Evolutionary conservation across 2,113 vertebrate genomes (phyloP).

Genomic region (Chaetodon trifascialis): DNA sequence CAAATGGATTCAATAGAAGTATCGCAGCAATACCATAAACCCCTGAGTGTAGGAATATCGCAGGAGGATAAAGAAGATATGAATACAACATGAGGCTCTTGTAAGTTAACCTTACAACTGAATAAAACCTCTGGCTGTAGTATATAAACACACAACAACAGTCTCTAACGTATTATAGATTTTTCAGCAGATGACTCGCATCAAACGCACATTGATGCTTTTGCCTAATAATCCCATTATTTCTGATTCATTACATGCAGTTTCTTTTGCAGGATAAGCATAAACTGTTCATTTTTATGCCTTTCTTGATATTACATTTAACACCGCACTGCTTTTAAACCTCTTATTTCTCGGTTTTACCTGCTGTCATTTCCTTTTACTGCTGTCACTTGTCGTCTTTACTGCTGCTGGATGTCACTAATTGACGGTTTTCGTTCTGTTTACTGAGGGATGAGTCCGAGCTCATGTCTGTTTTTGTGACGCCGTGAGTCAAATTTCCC

Average conservation of each 20-base stretch:
- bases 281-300: background rate
- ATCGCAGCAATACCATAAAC: background rate
- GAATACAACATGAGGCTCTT: background rate
- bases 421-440: background rate
- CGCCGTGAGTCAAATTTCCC: background rate
- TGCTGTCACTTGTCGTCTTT: background rate
- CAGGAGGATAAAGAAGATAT: background rate
- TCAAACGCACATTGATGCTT: background rate
- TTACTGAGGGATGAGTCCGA: background rate
- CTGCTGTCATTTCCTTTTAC: background rate
- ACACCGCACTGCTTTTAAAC: no score
- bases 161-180: background rate
- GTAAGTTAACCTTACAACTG: background rate
- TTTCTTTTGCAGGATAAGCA: background rate
- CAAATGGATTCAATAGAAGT: background rate
- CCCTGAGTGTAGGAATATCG: background rate
- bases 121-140: background rate
- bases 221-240: background rate
- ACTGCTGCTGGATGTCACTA: background rate
- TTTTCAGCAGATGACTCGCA: background rate
- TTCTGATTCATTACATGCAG: background rate
- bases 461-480: background rate
- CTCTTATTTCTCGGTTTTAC: background rate
- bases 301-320: background rate
- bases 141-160: background rate